These are phyloP conservation scores for Aethina tumida DNA, from an alignment of 1,140 invertebrate species.

Conservation along the genomic window DNA sequence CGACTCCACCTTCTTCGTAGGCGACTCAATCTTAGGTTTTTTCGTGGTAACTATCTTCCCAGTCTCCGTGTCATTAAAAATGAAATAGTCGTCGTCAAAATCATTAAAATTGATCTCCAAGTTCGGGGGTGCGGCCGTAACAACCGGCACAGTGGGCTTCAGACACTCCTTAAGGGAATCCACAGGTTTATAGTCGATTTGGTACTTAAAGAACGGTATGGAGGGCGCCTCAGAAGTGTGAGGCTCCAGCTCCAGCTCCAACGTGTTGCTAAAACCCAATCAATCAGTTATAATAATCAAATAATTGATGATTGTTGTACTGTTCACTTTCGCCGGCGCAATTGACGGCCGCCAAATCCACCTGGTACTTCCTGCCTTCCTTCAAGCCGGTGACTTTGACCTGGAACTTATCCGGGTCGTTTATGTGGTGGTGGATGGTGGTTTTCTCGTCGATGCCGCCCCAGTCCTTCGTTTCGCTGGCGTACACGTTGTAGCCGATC, in stretches of 20 bases:
- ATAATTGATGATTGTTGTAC: conserved; percentile 24
- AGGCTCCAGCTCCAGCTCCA: conserved; percentile 18
- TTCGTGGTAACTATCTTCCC: conserved; percentile 8
- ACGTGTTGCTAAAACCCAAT: conserved; percentile 17
- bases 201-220: conserved; percentile 21
- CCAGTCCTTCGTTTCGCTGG: conserved; percentile 69
- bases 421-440: conserved; percentile 56
- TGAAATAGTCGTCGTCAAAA: conserved; percentile 17
- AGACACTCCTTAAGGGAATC: conserved; percentile 15
- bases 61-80: conserved; percentile 12
- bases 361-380: conserved; percentile 77
- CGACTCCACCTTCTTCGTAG: no score
- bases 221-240: conserved; percentile 20
- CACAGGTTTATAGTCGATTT: conserved; percentile 19
- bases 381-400: conserved; percentile 79
- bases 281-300: conserved; percentile 5
- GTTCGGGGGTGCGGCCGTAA: conserved; percentile 1
- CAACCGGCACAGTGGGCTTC: conserved; percentile 9
- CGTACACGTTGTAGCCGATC: conserved; percentile 87
- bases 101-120: conserved; percentile 8
- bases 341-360: conserved; percentile 76
- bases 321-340: conserved; percentile 71
- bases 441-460: conserved; percentile 44
- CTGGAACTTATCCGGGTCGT: conserved; percentile 58
- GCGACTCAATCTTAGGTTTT: conserved; percentile 1